Evolutionary conservation across 2,797 vertebrate genomes (phyloP).

Genomic region (Otus scops): DNA sequence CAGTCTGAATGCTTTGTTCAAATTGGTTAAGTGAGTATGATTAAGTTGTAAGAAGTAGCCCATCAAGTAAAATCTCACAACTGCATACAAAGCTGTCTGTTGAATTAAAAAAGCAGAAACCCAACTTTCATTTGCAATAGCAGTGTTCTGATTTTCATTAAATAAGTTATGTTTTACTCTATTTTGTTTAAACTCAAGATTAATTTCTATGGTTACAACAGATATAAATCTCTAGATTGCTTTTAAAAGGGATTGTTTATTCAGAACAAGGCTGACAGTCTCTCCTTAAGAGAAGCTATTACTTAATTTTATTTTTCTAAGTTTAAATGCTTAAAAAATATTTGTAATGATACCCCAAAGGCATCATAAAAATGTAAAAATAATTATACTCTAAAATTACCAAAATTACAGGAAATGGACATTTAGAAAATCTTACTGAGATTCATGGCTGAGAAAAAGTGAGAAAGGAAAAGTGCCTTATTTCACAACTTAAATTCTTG

Average conservation of each 20-base stretch:
- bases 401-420: constrained; percentile 74
- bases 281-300: constrained; percentile 72
- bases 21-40: constrained; percentile 7
- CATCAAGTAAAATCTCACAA: constrained; percentile 51
- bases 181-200: constrained; percentile 71
- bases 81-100: constrained; percentile 35
- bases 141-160: constrained; percentile 75
- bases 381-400: constrained; percentile 74
- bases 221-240: constrained; percentile 71
- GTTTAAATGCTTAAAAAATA: constrained; percentile 76
- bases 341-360: constrained; percentile 76
- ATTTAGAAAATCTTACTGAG: constrained; percentile 62
- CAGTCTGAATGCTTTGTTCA: constrained; percentile 20
- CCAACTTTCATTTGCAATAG: constrained; percentile 62
- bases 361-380: constrained; percentile 78
- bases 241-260: constrained; percentile 72
- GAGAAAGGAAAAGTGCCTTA: constrained; percentile 34
- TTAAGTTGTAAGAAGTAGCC: constrained; percentile 59
- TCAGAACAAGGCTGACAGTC: constrained; percentile 70
- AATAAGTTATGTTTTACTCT: constrained; percentile 68
- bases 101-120: constrained; percentile 35
- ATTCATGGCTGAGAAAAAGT: constrained; percentile 36
- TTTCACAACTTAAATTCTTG: constrained; percentile 46
- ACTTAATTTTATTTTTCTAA: constrained; percentile 76
- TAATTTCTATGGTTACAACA: constrained; percentile 75